These are phyloP conservation scores for Puffinus mauretanicus DNA, from an alignment of 2,113 vertebrate species.

Conservation along the genomic window DNA sequence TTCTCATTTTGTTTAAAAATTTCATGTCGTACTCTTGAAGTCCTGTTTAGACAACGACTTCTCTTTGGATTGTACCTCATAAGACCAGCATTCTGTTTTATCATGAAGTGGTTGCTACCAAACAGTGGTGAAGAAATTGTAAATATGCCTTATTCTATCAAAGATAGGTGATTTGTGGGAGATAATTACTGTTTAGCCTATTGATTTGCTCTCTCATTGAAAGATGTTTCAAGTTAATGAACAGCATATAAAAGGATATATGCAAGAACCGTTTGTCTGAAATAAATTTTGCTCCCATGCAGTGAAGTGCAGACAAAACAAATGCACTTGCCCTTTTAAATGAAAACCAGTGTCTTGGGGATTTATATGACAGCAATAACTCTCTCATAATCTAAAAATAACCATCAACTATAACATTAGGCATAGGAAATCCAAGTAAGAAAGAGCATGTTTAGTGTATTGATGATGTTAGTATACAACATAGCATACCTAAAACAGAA, in stretches of 20 bases:
- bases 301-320: neutral
- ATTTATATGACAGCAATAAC: neutral
- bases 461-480: neutral
- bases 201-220: neutral
- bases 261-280: neutral
- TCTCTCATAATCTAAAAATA: neutral
- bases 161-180: neutral
- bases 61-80: neutral
- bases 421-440: neutral
- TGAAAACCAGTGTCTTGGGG: neutral
- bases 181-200: neutral
- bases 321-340: neutral
- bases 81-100: neutral
- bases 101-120: neutral
- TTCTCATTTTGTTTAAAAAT: neutral
- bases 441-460: neutral
- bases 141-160: neutral
- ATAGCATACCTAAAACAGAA: neutral
- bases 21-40: neutral
- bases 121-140: neutral
- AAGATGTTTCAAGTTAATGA: neutral
- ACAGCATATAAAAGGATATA: neutral
- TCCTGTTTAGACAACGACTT: neutral
- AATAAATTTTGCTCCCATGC: neutral
- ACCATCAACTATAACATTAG: neutral